Conservation (phyloP, 1,140 invertebrate genomes). For the Caenorhabditis inopinata region DNA sequence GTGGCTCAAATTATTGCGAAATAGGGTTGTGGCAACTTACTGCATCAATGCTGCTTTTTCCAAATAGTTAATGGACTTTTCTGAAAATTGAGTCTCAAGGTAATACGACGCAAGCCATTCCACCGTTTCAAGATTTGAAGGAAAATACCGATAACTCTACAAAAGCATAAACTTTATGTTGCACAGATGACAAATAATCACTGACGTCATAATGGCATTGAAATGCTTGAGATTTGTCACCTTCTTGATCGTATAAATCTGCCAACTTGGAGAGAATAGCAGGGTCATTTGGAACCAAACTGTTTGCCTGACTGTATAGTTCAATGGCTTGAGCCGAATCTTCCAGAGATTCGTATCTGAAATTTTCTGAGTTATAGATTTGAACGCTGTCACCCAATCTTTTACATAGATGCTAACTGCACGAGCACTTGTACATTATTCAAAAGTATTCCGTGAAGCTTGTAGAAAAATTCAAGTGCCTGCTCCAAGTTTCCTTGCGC, state of each 20-base stretch:
- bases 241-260: conserved; percentile 79
- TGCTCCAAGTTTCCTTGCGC: conserved; percentile 72
- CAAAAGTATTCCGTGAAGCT: conserved; percentile 77
- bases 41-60: conserved; percentile 83
- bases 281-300: conserved; percentile 81
- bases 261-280: conserved; percentile 80
- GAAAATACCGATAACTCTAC: conserved; percentile 82
- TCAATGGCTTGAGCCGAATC: conserved; percentile 77
- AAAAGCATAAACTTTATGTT: conserved; percentile 42
- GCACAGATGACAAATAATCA: conserved; percentile 18
- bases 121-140: conserved; percentile 83
- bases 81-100: conserved; percentile 82
- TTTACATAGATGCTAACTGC: conserved; percentile 79
- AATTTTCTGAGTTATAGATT: too few species aligned
- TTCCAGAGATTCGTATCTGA: conserved; percentile 73
- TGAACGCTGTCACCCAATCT: neutral
- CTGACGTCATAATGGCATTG: conserved; percentile 85
- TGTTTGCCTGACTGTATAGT: conserved; percentile 79
- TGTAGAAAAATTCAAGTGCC: conserved; percentile 79
- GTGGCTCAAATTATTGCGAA: neutral
- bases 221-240: conserved; percentile 87
- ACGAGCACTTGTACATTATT: conserved; percentile 82
- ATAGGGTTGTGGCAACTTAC: conserved; percentile 66
- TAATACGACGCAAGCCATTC: conserved; percentile 89
- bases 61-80: conserved; percentile 85